Evolutionary conservation across 1,140 invertebrate species (phyloP).

Genomic region (Sogatella furcifera): DNA sequence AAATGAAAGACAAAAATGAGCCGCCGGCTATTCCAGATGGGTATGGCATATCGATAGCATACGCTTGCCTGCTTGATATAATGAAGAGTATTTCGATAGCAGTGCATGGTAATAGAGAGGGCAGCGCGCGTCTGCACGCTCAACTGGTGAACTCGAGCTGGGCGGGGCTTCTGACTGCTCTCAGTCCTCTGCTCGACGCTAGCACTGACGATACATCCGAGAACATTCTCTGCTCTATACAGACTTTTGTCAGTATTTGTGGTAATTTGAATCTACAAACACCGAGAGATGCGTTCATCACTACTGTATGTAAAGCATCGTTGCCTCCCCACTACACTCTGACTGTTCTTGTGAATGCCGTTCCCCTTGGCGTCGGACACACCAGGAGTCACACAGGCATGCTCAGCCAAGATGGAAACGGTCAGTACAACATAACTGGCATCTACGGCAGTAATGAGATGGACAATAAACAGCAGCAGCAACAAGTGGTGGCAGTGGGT

Average conservation of each 20-base stretch:
- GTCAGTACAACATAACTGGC: constrained; percentile 41
- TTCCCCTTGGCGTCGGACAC: constrained; percentile 22
- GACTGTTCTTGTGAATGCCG: constrained; percentile 59
- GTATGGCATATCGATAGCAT: constrained; percentile 90
- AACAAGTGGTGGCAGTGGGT: constrained; percentile 86
- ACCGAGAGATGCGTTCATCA: constrained; percentile 85
- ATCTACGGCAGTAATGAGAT: constrained; percentile 35
- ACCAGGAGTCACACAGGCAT: background rate
- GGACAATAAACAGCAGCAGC: constrained; percentile 51
- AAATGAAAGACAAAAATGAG: constrained; percentile 90
- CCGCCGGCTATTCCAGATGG: constrained; percentile 87
- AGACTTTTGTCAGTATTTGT: constrained; percentile 61
- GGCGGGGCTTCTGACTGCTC: constrained; percentile 84
- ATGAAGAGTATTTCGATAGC: constrained; percentile 64
- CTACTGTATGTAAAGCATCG: constrained; percentile 86
- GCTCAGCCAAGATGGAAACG: constrained; percentile 33
- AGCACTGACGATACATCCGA: constrained; percentile 90
- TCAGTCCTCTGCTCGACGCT: constrained; percentile 86
- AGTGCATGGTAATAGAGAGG: constrained; percentile 37
- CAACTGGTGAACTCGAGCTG: constrained; percentile 90
- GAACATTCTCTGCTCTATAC: constrained; percentile 81
- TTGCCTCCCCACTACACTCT: constrained; percentile 91
- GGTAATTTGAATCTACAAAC: constrained; percentile 59
- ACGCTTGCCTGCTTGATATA: constrained; percentile 82
- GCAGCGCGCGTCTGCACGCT: constrained; percentile 39